Base-by-base conservation (phyloP, 2,797 vertebrate species). In the Menidia menidia region DNA sequence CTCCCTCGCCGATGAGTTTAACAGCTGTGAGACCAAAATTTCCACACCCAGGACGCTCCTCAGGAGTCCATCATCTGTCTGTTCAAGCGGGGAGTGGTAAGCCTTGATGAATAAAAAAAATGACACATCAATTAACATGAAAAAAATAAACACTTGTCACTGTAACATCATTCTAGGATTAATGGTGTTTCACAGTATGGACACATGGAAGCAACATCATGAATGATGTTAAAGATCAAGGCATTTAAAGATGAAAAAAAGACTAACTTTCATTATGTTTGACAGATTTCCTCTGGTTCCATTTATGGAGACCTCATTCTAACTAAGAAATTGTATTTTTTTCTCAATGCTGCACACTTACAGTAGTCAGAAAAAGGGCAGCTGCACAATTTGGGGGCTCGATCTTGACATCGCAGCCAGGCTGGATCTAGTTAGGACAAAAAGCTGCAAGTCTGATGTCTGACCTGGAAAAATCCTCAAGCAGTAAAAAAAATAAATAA, bases 1-100 rank as follows among this genome's bases (percentile, higher is more conserved):
- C 72, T 71, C 72, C 58, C 54, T 6, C 33, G 44, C 30, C 68
- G 72, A 94, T 89, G 85, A 73, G 70, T 92, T 84, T 43, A 89
- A 83, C 92, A 94, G 92, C 90, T 94, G 92, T 80, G 71, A 74
- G 80, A 53, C 33, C 75, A 60, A 51, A 70, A 30, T 78, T 64
- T 85, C 68, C 41, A 68, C 45, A 56, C 54, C 65, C 41, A 59
- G 82, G 30, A 18, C 41, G 61, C 64, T 67, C 64, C 32, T 30
- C 14, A 30, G 53, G 72, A 81, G 66, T 73, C 78, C 73, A 41
- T 39, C 66, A 33, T 44, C 72, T 45, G 71, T 44, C 62, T 19
- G 39, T 44, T 65, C 14, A 16, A 32, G 50, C 16, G 51, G 53
- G 61, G 73, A 68, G 31, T 48, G n/a, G 33, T 39, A 39, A 58